Evolutionary conservation across 2,797 vertebrate species (phyloP).

Genomic region (Oophaga sylvatica): DNA sequence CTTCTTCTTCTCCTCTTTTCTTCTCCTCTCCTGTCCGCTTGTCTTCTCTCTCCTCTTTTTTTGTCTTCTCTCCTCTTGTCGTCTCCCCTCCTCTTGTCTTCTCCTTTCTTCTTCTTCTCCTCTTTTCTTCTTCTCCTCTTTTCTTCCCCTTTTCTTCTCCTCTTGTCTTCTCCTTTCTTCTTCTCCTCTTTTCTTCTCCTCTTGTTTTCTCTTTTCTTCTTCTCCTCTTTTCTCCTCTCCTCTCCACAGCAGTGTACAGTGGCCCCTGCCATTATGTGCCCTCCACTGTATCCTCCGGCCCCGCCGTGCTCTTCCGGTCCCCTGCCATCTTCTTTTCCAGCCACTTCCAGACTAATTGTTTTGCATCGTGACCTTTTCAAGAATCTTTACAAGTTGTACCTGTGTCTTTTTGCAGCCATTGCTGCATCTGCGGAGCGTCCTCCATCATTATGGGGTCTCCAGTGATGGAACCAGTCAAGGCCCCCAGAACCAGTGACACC

Average conservation of each 20-base stretch:
- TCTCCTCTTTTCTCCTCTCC: not conserved
- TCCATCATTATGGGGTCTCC: not conserved
- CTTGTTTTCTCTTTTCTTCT: too few species aligned
- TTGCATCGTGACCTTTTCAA: slow-evolving; percentile 7
- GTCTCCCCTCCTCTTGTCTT: too few species aligned
- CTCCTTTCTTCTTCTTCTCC: too few species aligned
- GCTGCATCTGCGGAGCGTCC: not conserved
- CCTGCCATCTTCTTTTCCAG: not conserved
- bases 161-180: too few species aligned
- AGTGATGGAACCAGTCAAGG: not conserved
- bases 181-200: too few species aligned
- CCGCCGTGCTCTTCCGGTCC: not conserved
- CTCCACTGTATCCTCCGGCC: not conserved
- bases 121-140: too few species aligned
- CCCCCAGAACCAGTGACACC: not conserved
- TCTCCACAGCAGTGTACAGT: not conserved
- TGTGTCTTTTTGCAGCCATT: not conserved
- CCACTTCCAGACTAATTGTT: not conserved
- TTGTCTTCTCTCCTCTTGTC: too few species aligned
- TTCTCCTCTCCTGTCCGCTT: too few species aligned
- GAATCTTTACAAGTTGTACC: not conserved
- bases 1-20: too few species aligned
- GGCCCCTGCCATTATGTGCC: not conserved
- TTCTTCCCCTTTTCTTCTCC: too few species aligned
- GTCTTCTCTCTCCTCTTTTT: too few species aligned